Conservation (phyloP, 2,888 invertebrate genomes). For the Portevinia maculata region DNA sequence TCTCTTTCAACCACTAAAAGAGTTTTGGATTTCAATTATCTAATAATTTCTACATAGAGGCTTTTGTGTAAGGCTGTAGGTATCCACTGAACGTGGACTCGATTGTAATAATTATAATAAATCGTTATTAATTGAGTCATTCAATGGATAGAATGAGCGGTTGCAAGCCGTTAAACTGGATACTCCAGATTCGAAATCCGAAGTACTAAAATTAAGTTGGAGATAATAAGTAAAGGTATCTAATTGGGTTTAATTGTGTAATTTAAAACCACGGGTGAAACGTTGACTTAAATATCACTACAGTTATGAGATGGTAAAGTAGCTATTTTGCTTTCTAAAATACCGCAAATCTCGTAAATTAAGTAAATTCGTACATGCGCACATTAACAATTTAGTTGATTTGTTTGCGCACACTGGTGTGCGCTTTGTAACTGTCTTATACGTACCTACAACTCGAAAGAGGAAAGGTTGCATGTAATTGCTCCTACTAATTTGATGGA, state of each 20-base stretch:
- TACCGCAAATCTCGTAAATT: no score
- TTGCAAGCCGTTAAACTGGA: background rate
- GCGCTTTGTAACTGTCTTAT: background rate
- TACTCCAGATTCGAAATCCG: background rate
- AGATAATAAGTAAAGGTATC: background rate
- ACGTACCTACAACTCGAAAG: no score
- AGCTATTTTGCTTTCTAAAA: no score
- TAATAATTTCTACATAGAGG: constrained; percentile 35
- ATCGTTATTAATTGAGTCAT: constrained; percentile 52
- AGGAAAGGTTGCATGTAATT: no score
- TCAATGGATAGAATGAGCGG: background rate
- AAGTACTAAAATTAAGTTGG: background rate
- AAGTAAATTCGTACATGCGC: background rate
- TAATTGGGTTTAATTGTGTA: background rate
- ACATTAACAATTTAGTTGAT: background rate
- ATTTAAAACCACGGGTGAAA: background rate
- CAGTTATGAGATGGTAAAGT: no score
- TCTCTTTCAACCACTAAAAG: constrained; percentile 24
- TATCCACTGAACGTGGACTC: constrained; percentile 22
- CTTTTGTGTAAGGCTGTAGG: constrained; percentile 18
- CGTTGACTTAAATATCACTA: background rate
- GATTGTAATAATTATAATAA: constrained; percentile 22
- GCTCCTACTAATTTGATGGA: no score
- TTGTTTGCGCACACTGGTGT: background rate
- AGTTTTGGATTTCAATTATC: constrained; percentile 60